Evolutionary conservation across 2,888 invertebrate genomes (phyloP).

Genomic region (Lepetodrilus schrolli): DNA sequence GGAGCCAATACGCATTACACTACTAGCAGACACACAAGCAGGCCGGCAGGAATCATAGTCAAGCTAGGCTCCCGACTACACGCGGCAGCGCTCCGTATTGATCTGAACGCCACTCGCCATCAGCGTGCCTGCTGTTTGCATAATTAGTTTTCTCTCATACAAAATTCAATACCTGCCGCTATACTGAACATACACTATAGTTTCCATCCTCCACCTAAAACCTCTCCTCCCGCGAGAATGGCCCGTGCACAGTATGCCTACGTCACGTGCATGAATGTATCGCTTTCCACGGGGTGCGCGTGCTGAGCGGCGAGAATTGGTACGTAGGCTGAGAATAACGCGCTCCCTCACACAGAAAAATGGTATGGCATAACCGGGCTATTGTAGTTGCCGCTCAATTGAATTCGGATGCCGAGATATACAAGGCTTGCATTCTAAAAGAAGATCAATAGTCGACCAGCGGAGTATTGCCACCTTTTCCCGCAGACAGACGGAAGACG

Average conservation of each 20-base stretch:
- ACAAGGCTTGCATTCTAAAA: neutral
- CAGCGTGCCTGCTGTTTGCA: constrained; percentile 45
- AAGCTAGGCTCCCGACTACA: neutral
- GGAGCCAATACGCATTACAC: neutral
- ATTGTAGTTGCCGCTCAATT: neutral
- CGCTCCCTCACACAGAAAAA: constrained; percentile 7
- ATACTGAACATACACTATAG: constrained; percentile 30
- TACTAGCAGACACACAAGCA: neutral
- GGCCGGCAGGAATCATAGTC: neutral
- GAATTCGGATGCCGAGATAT: neutral
- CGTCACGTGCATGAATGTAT: constrained; percentile 4
- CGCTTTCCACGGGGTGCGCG: neutral
- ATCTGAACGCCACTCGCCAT: constrained; percentile 25
- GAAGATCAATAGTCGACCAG: neutral
- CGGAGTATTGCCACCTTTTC: neutral
- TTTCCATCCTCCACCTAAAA: neutral
- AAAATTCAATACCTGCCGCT: constrained; percentile 52
- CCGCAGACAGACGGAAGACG: too few relatives aligned
- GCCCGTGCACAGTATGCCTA: neutral
- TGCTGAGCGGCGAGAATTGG: neutral
- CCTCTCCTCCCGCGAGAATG: neutral
- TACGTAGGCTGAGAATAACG: neutral
- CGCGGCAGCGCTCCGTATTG: constrained; percentile 27
- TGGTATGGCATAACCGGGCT: neutral
- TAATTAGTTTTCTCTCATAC: constrained; percentile 58